Percentiles rank a stretch among this genome's conserved stretches.
phyloP scores from a whole-genome alignment of 2,888 invertebrate genomes.

The Zaprionus bogoriensis region DNA sequence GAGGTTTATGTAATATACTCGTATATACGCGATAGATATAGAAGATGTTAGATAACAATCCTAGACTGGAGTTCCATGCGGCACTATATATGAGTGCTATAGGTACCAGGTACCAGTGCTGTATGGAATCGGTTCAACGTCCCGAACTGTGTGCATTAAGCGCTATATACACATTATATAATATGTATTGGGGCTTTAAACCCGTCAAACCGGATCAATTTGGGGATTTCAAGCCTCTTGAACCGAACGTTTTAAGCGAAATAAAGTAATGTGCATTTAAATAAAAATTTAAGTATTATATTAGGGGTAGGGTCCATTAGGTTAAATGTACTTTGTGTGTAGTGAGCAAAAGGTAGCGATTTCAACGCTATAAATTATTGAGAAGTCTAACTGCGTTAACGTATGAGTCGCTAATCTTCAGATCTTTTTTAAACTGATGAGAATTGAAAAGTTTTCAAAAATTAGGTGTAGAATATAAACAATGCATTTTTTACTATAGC shows the following conservation, averaged over 20 bases:
- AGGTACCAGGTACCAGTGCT: background rate
- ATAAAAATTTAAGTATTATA: background rate
- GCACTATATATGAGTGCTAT: too few relatives aligned
- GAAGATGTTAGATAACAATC: too few relatives aligned
- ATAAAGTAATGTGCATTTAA: background rate
- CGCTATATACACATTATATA: background rate
- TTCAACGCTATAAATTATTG: background rate
- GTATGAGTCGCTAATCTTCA: background rate
- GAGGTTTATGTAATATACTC: background rate
- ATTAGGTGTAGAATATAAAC: too few relatives aligned
- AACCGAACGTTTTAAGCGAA: background rate
- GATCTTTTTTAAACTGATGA: too few relatives aligned
- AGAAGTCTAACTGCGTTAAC: background rate
- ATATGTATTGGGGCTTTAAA: background rate
- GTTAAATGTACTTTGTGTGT: background rate
- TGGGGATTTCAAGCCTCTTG: background rate
- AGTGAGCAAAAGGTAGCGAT: background rate
- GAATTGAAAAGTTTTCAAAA: too few relatives aligned
- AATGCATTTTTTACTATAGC: too few relatives aligned
- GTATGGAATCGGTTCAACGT: background rate
- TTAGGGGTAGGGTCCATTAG: constrained; percentile 1
- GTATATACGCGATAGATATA: too few relatives aligned
- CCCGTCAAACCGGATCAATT: background rate
- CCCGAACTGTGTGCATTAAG: background rate
- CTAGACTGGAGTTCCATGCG: too few relatives aligned